phyloP scores from a whole-genome alignment of 1,140 invertebrate species.

The Panulirus ornatus region DNA sequence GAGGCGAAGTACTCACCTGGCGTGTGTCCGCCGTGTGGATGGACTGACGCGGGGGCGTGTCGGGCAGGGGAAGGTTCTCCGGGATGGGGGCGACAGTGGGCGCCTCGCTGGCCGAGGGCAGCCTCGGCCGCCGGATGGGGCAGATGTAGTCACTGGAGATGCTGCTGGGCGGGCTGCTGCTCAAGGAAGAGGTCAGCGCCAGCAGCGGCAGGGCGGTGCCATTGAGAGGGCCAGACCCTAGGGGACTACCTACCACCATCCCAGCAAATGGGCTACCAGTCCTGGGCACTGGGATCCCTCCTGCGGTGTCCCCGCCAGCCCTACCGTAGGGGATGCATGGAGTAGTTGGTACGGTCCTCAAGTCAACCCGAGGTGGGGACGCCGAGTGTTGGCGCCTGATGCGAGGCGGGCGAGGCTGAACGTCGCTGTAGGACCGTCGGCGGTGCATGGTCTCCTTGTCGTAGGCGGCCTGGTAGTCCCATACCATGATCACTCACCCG shows the following conservation, averaged over 20 bases:
- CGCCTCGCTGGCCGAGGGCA: constrained; percentile 55
- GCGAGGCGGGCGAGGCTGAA: constrained; percentile 4
- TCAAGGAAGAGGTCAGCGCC: constrained; percentile 11
- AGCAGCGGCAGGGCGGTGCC: constrained; percentile 50
- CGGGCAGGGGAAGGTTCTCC: constrained; percentile 51
- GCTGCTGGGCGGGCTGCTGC: background rate
- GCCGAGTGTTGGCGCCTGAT: constrained; percentile 30
- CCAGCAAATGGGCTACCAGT: constrained; percentile 35
- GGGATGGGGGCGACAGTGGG: constrained; percentile 61
- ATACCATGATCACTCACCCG: background rate
- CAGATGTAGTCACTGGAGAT: constrained; percentile 12
- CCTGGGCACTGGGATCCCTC: background rate
- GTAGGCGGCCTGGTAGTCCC: background rate
- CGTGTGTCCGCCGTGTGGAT: background rate
- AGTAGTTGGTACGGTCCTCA: too few relatives aligned
- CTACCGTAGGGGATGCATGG: background rate
- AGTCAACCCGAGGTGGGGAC: constrained; percentile 32
- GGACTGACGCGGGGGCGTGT: constrained; percentile 36
- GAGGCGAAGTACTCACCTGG: background rate
- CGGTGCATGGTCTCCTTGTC: constrained; percentile 20
- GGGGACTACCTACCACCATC: constrained; percentile 57
- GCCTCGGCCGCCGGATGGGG: constrained; percentile 50
- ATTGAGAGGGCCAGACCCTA: constrained; percentile 55
- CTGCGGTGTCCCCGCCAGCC: background rate
- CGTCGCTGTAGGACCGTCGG: constrained; percentile 52